phyloP scores from a whole-genome alignment of 2,888 invertebrate species.

The Leptinotarsa peninsularis region DNA sequence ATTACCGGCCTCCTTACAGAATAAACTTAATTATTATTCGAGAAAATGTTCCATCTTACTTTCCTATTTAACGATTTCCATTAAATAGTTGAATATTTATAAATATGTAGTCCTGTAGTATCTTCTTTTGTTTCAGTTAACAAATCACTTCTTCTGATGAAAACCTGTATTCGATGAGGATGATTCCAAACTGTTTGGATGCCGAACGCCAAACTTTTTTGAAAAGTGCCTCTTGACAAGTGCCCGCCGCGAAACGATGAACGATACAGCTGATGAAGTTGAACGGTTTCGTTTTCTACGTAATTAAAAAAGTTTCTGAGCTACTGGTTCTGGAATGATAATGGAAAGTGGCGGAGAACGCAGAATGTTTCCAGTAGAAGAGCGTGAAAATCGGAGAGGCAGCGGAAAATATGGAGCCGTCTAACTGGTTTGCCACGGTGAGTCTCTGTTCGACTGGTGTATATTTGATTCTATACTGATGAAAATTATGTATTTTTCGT shows the following conservation, averaged over 20 bases:
- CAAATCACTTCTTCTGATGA: not conserved
- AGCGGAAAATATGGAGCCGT: constrained; percentile 24
- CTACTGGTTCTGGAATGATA: constrained; percentile 25
- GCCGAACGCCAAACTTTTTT: not conserved
- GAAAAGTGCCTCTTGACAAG: not conserved
- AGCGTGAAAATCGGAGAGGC: constrained; percentile 15
- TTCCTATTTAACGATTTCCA: too few species aligned
- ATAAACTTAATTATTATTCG: too few species aligned
- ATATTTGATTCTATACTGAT: not conserved
- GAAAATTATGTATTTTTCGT: not conserved
- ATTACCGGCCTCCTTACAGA: too few species aligned
- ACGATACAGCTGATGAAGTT: constrained; percentile 30
- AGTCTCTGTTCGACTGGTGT: not conserved
- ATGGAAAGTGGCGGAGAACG: constrained; percentile 32
- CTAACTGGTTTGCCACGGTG: constrained; percentile 23
- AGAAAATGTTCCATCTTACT: too few species aligned
- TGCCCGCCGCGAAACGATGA: not conserved
- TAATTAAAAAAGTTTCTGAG: constrained; percentile 35
- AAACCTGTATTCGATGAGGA: not conserved
- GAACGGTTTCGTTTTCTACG: constrained; percentile 28
- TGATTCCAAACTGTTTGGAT: not conserved
- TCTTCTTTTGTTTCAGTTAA: constrained; percentile 1
- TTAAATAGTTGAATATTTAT: not conserved
- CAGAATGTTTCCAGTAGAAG: constrained; percentile 24
- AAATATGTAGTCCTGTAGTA: not conserved